Percentiles rank a stretch among this genome's conserved stretches.
phyloP scores from a whole-genome alignment of 92 coral and sea anemone genomes.

The Virgularia gustaviana region DNA sequence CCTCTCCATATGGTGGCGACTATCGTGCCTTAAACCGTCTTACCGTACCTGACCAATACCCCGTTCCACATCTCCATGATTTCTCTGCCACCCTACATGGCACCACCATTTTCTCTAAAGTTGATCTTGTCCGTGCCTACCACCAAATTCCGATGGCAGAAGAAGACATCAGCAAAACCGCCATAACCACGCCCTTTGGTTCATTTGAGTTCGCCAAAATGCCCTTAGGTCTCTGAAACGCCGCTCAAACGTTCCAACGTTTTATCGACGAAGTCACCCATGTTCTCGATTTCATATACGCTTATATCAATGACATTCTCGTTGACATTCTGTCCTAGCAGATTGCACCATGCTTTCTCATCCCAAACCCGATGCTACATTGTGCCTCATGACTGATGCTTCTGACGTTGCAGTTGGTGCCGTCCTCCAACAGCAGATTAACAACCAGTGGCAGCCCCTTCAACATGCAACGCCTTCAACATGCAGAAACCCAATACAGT shows the following conservation, averaged over 20 bases:
- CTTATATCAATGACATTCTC: constrained; percentile 13
- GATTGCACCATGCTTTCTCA: not conserved
- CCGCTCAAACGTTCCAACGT: constrained; percentile 26
- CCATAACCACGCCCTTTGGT: constrained; percentile 18
- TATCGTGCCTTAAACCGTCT: not conserved
- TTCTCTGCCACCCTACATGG: not conserved
- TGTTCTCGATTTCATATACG: not conserved
- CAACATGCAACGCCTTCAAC: not conserved
- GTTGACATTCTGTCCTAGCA: not conserved
- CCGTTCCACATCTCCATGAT: too few species aligned
- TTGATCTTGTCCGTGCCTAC: too few species aligned
- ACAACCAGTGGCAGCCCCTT: not conserved
- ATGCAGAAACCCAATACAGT: not conserved
- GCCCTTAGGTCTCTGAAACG: constrained; percentile 35
- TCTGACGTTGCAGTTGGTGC: constrained; percentile 4
- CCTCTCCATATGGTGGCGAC: too few species aligned
- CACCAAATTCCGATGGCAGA: constrained; percentile 11
- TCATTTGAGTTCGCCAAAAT: not conserved
- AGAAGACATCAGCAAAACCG: constrained; percentile 5
- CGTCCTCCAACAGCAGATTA: not conserved
- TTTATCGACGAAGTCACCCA: not conserved
- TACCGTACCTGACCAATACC: constrained; percentile 3
- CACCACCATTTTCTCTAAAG: not conserved
- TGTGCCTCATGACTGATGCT: not conserved
- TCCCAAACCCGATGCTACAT: constrained; percentile 5